Conservation (phyloP, 2,797 vertebrate species). For the Sebastes iracundus region DNA sequence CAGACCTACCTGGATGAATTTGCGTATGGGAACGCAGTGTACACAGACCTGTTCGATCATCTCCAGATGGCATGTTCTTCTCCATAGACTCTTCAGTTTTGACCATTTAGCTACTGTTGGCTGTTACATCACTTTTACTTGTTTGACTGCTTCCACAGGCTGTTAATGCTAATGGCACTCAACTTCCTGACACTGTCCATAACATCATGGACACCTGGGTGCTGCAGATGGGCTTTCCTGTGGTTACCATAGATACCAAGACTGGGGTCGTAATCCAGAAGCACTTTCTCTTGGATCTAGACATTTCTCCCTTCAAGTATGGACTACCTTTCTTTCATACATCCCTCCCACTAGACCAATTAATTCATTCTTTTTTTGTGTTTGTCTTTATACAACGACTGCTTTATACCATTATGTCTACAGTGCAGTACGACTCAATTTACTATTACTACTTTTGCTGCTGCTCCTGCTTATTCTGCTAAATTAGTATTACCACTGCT, state of each 20-base stretch:
- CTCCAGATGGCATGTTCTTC: conserved; percentile 77
- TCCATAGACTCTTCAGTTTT: background rate
- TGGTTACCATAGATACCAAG: conserved; percentile 84
- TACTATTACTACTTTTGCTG: background rate
- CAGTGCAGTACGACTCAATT: background rate
- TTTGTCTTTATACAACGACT: background rate
- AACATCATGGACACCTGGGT: conserved; percentile 94
- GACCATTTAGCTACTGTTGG: background rate
- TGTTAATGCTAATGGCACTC: rapidly evolving
- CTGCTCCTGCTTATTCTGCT: background rate
- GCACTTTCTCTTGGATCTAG: conserved; percentile 90
- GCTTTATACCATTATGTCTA: background rate
- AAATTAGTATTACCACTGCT: background rate
- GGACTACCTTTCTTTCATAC: conserved; percentile 11
- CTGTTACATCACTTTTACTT: background rate
- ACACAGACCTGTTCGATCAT: conserved; percentile 88
- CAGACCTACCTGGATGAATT: conserved; percentile 90
- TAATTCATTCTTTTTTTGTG: background rate
- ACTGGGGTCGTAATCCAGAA: conserved; percentile 77
- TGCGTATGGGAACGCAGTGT: conserved; percentile 83
- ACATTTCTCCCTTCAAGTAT: conserved; percentile 85
- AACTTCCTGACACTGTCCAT: conserved; percentile 55
- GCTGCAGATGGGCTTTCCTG: conserved; percentile 95
- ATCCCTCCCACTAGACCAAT: background rate
- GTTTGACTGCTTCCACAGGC: conserved; percentile 74